phyloP scores from a whole-genome alignment of 2,113 vertebrate genomes.

The Barbus barbus region DNA sequence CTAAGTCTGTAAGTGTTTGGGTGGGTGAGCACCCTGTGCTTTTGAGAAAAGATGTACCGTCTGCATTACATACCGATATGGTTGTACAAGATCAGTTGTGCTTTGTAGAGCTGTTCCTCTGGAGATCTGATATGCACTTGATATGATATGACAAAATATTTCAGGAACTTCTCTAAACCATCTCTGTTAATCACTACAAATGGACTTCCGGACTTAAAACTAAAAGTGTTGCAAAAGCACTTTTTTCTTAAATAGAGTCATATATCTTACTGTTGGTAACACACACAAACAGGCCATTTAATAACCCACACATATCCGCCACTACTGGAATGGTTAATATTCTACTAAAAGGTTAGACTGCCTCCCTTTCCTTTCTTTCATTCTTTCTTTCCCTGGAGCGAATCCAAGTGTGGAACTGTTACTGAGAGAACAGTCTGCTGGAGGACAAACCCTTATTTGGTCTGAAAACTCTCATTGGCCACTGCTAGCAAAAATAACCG shows the following conservation, averaged over 20 bases:
- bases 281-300: slow-evolving; percentile 46
- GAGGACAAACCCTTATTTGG: slow-evolving; percentile 76
- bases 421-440: slow-evolving; percentile 31
- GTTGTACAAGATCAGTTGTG: neutral
- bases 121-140: neutral
- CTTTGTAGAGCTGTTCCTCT: neutral
- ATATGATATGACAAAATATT: slow-evolving; percentile 15
- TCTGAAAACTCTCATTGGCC: slow-evolving; percentile 68
- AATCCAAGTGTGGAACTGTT: slow-evolving; percentile 42
- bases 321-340: slow-evolving; percentile 30
- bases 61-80: neutral
- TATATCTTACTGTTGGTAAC: slow-evolving; percentile 57
- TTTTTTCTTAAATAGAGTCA: slow-evolving; percentile 28
- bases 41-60: neutral
- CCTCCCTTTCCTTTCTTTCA: slow-evolving; percentile 46
- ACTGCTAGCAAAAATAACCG: slow-evolving; percentile 74
- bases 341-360: slow-evolving; percentile 23
- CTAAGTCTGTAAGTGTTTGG: slow-evolving; percentile 23
- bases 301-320: slow-evolving; percentile 7
- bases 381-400: slow-evolving; percentile 47
- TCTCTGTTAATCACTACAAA: slow-evolving; percentile 10
- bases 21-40: slow-evolving; percentile 1
- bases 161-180: neutral
- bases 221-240: neutral
- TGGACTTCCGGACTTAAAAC: neutral